These are phyloP conservation scores for Drosophila anomalata DNA, from an alignment of 2,888 invertebrate genomes.

Conservation along the genomic window DNA sequence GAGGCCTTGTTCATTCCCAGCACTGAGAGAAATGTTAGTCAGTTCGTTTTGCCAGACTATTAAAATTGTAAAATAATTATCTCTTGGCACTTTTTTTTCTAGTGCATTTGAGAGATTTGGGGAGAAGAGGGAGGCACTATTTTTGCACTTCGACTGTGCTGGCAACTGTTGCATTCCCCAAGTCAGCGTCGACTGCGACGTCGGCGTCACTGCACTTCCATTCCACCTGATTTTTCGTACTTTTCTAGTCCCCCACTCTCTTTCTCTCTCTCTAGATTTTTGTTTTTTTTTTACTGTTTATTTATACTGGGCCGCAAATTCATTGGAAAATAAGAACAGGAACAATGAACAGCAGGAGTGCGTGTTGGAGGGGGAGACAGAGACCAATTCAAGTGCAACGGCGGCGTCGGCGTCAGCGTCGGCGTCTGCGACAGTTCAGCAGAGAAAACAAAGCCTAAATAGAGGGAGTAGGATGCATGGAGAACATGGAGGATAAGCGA, in stretches of 20 bases:
- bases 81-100: no score
- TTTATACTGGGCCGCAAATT: slow-evolving; percentile 32
- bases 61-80: no score
- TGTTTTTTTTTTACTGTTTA: background rate
- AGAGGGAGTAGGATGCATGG: slow-evolving; percentile 33
- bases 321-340: slow-evolving; percentile 19
- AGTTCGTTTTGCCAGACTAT: no score
- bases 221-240: slow-evolving; percentile 15
- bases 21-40: background rate
- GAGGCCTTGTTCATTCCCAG: slow-evolving; percentile 2
- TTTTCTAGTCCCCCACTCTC: background rate
- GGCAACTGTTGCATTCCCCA: slow-evolving; percentile 15
- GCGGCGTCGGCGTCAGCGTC: slow-evolving; percentile 21
- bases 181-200: background rate
- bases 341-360: slow-evolving; percentile 8
- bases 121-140: slow-evolving; percentile 3
- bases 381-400: slow-evolving; percentile 61
- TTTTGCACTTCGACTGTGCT: slow-evolving; percentile 14
- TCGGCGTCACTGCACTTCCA: no score
- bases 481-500: slow-evolving; percentile 15
- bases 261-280: background rate
- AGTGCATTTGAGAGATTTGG: no score
- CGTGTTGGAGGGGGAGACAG: background rate
- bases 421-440: slow-evolving; percentile 27
- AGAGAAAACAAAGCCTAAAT: slow-evolving; percentile 37